These are phyloP conservation scores for Campoplex capitator DNA, from an alignment of 2,888 invertebrate species.

Conservation along the genomic window DNA sequence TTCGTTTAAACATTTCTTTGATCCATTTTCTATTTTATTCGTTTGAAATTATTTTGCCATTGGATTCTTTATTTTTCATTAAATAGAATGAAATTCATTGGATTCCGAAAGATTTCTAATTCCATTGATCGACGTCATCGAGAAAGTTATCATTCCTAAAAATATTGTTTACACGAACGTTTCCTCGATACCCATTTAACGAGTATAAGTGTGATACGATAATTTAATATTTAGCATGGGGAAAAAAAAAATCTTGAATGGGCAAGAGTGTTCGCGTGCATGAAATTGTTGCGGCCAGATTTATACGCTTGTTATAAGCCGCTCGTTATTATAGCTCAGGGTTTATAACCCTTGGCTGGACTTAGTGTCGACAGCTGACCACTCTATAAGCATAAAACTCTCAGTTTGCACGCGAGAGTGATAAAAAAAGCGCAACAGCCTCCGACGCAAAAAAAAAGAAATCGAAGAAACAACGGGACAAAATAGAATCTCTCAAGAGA, in stretches of 20 bases:
- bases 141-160: too few species aligned
- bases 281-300: conserved; percentile 55
- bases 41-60: too few species aligned
- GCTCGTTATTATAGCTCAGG: conserved; percentile 47
- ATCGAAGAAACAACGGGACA: neutral
- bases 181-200: neutral
- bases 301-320: conserved; percentile 45
- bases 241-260: neutral
- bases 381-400: conserved; percentile 64
- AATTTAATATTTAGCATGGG: neutral
- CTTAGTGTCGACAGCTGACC: conserved; percentile 77
- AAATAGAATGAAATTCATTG: neutral
- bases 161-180: too few species aligned
- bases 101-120: too few species aligned
- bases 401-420: conserved; percentile 39
- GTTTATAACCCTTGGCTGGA: conserved; percentile 65
- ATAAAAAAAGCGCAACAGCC: conserved; percentile 34
- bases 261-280: conserved; percentile 47
- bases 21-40: too few species aligned
- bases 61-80: too few species aligned
- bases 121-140: neutral
- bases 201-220: neutral
- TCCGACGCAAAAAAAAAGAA: neutral
- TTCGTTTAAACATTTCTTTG: too few species aligned
- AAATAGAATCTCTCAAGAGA: conserved; percentile 9